Evolutionary conservation across 2,797 vertebrate species (phyloP).

Genomic region (Monodelphis domestica): DNA sequence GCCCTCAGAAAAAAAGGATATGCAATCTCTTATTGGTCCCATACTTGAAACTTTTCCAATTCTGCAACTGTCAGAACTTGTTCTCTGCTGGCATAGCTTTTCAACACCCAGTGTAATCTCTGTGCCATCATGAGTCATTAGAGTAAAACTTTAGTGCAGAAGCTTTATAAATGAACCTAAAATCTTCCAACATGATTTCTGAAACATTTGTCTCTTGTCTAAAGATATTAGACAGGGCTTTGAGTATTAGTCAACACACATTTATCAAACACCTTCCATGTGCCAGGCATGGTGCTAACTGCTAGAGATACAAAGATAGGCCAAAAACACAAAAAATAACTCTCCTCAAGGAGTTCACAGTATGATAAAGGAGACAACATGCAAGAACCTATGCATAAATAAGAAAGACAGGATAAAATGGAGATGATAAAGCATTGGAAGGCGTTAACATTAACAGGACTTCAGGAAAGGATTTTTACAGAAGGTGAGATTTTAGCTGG

Average conservation of each 20-base stretch:
- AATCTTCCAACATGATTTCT: background rate
- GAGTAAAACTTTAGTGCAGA: background rate
- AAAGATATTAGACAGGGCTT: background rate
- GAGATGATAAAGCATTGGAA: background rate
- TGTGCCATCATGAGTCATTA: background rate
- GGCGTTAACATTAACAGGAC: background rate
- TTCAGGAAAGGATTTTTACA: background rate
- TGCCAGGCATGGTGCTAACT: background rate
- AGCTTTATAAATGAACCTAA: background rate
- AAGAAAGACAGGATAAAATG: background rate
- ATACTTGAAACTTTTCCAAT: background rate
- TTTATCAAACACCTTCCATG: background rate
- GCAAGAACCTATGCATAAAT: background rate
- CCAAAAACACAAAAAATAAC: background rate
- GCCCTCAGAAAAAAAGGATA: background rate
- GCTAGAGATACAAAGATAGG: background rate
- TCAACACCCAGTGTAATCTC: background rate
- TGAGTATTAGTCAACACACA: background rate
- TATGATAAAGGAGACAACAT: background rate
- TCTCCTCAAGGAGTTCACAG: background rate
- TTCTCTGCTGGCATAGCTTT: background rate
- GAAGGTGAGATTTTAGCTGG: background rate
- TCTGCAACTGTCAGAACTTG: background rate
- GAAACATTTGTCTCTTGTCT: background rate
- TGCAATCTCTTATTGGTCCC: background rate